Conservation (phyloP, 2,888 invertebrate species). For the Gortyna flavago region DNA sequence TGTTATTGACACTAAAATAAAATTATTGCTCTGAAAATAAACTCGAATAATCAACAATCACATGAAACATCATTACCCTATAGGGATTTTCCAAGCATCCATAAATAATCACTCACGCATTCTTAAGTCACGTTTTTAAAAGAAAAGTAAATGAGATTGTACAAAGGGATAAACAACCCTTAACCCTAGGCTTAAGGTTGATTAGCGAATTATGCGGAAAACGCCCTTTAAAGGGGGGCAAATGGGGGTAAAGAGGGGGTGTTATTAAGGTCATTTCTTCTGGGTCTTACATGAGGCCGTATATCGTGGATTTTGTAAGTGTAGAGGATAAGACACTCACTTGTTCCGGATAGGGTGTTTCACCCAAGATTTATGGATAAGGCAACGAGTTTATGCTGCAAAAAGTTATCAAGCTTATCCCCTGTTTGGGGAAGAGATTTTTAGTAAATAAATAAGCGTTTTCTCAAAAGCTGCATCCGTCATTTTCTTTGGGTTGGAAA, state of each 20-base stretch:
- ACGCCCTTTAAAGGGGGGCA: conserved; percentile 14
- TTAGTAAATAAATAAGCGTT: conserved; percentile 34
- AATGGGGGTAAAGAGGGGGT: conserved; percentile 15
- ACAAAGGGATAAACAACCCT: conserved; percentile 40
- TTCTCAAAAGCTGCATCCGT: neutral
- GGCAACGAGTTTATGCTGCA: conserved; percentile 21
- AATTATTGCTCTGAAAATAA: too few species aligned
- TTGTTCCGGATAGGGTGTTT: conserved; percentile 36
- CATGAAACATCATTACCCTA: neutral
- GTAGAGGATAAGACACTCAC: conserved; percentile 27
- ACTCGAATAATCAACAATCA: neutral
- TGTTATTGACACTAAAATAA: too few species aligned
- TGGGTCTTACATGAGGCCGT: conserved; percentile 29
- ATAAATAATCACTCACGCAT: conserved; percentile 33
- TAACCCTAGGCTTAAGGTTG: conserved; percentile 54
- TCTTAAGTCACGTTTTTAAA: conserved; percentile 41
- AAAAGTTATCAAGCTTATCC: conserved; percentile 57
- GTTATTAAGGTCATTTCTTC: conserved; percentile 55
- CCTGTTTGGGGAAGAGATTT: neutral
- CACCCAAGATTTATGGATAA: conserved; percentile 47
- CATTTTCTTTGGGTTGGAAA: conserved; percentile 7
- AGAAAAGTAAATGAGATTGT: conserved; percentile 53
- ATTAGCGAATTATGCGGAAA: conserved; percentile 74
- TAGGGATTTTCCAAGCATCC: conserved; percentile 9
- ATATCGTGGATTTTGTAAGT: conserved; percentile 50